Conservation (phyloP, 2,797 vertebrate species). For the Chanos chanos region DNA sequence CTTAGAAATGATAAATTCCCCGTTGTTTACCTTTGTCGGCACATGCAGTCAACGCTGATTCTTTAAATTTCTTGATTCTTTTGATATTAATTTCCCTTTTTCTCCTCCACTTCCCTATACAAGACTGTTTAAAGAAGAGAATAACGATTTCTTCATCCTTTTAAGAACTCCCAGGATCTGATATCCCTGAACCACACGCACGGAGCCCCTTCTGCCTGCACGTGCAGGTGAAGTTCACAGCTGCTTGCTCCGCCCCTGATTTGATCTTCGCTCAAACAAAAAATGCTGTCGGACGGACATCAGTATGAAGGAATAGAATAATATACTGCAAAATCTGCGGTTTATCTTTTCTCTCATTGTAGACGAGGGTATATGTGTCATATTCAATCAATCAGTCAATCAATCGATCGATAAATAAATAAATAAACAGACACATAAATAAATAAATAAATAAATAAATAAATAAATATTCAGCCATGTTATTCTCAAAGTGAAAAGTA, state of each 20-base stretch:
- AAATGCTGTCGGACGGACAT: conserved; percentile 1
- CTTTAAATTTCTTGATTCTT: conserved; percentile 41
- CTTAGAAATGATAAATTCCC: conserved; percentile 77
- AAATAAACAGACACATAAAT: conserved; percentile 46
- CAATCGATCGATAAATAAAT: conserved; percentile 50
- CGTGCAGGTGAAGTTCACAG: conserved; percentile 48
- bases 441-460: conserved; percentile 60
- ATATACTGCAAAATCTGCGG: conserved; percentile 13
- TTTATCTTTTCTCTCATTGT: conserved; percentile 6
- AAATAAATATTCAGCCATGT: too few species aligned
- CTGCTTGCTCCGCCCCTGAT: background rate
- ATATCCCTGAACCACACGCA: conserved; percentile 59
- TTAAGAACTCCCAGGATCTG: conserved; percentile 67
- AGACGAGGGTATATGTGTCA: conserved; percentile 15
- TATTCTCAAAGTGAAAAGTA: too few species aligned
- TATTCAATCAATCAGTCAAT: conserved; percentile 5
- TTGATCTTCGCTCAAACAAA: conserved; percentile 3
- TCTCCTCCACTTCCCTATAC: conserved; percentile 13
- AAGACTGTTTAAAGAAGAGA: too few species aligned
- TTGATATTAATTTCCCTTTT: conserved; percentile 30
- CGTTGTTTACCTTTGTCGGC: conserved; percentile 78
- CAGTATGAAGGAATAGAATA: conserved; percentile 1
- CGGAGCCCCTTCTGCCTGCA: conserved; percentile 45
- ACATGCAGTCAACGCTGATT: conserved; percentile 85
- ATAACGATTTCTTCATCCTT: conserved; percentile 21